Evolutionary conservation across 2,113 vertebrate genomes (phyloP), one percentile per base, ranked within the genome.

Genomic region (Uropsilus gracilis): DNA sequence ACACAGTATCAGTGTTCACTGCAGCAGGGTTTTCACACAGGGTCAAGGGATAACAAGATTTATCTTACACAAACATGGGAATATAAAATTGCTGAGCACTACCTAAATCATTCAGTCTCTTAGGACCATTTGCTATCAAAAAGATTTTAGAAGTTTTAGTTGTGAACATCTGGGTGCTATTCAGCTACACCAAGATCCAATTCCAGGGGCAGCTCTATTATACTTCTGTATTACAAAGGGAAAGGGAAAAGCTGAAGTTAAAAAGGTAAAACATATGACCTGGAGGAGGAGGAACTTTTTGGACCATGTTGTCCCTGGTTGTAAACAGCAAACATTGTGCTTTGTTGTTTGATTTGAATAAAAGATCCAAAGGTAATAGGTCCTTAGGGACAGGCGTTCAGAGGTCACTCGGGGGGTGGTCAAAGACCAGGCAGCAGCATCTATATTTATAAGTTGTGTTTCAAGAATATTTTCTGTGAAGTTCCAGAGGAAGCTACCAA

Each of bases 311-410:
- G 71, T 89, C 63, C 57, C 83, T 28, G 66, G 68, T 66, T 94
- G 94, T 95, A 93, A 97, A 96, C 95, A 86, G 94, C 94, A 48
- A 87, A 81, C 5, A 3, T 96, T 95, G 95, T 96, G 89, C 97
- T 96, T 93, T 87, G 73, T 85, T 5, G 6, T 69, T 66, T 53
- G 39, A 3, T 66, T 39, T 57, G 26, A 42, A 39, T 76, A 28
- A 1, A 61, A 77, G 92, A 44, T 37, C 20, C 5, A 4, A 59
- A 55, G 11, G 12, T 6, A 34, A 53, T 18, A 48, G 63, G 80
- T 46, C 20, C n/a, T 28, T 30, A 42, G 28, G 42, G 39, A 9
- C 72, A 24, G 44, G 39, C 55, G 46, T 32, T 44, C 55, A 46
- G 84, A 57, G 68, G 59, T 77, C 68, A 50, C 24, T 16, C 0